These are phyloP conservation scores for Cryptoprocta ferox DNA, from an alignment of 2,797 vertebrate genomes.

Conservation along the genomic window DNA sequence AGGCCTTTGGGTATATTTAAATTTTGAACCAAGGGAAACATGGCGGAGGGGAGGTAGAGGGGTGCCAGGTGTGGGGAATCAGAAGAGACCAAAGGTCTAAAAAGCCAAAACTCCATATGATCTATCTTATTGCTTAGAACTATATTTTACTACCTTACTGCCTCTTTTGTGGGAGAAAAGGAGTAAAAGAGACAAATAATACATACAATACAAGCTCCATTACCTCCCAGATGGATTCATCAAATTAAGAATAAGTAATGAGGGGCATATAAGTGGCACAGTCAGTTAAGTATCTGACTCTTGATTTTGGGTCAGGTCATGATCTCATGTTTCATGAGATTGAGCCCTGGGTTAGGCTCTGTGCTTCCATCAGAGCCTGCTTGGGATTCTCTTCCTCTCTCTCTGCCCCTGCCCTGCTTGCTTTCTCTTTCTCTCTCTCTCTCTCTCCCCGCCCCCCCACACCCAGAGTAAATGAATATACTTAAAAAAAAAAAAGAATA, in stretches of 20 bases:
- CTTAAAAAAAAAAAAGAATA: neutral
- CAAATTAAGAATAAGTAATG: neutral
- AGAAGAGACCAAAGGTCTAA: conserved; percentile 18
- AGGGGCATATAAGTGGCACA: neutral
- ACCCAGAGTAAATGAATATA: no score
- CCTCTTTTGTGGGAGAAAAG: neutral
- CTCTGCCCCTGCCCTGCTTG: no score
- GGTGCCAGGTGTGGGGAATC: neutral
- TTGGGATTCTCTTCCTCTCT: no score
- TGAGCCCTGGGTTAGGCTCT: no score
- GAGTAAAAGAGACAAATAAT: neutral
- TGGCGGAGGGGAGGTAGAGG: no score
- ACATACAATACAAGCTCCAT: neutral
- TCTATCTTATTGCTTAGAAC: neutral
- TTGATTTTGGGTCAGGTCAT: no score
- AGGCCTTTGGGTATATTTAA: neutral
- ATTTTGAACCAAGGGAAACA: neutral
- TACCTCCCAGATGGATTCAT: neutral
- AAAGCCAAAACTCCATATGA: neutral
- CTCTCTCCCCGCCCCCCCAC: no score
- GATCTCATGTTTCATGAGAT: no score
- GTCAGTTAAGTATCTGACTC: no score
- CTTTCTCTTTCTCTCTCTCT: no score
- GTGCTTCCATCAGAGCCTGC: no score
- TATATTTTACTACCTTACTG: neutral